Conservation (phyloP, 1,140 invertebrate species). For the Samia ricini region DNA sequence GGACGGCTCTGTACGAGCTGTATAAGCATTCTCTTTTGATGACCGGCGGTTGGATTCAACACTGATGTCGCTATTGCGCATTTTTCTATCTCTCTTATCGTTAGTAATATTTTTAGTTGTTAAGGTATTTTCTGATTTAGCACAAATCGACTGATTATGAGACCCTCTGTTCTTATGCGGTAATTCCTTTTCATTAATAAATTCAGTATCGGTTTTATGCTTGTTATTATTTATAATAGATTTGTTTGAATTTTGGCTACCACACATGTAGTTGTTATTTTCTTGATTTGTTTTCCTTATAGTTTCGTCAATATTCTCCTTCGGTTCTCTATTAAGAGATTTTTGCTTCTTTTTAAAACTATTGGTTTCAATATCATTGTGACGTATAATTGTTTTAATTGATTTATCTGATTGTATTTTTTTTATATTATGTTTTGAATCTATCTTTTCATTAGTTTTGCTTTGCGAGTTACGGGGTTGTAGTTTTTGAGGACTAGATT, state of each 20-base stretch:
- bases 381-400: background rate
- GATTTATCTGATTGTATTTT: background rate
- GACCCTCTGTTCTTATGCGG: background rate
- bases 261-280: background rate
- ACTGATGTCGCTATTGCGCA: background rate
- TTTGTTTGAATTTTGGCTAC: slow-evolving; percentile 3
- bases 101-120: background rate
- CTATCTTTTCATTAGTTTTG: background rate
- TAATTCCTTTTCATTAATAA: background rate
- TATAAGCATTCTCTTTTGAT: background rate
- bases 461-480: background rate
- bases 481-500: background rate
- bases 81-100: background rate
- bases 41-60: background rate
- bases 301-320: background rate
- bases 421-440: background rate
- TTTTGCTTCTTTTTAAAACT: background rate
- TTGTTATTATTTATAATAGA: slow-evolving; percentile 1
- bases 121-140: background rate
- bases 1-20: background rate
- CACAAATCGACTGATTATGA: background rate
- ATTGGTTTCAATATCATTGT: background rate
- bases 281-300: background rate
- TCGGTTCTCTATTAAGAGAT: background rate
- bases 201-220: background rate